These are phyloP conservation scores for Creontiades dilutus DNA, from an alignment of 2,888 invertebrate species.

Conservation along the genomic window DNA sequence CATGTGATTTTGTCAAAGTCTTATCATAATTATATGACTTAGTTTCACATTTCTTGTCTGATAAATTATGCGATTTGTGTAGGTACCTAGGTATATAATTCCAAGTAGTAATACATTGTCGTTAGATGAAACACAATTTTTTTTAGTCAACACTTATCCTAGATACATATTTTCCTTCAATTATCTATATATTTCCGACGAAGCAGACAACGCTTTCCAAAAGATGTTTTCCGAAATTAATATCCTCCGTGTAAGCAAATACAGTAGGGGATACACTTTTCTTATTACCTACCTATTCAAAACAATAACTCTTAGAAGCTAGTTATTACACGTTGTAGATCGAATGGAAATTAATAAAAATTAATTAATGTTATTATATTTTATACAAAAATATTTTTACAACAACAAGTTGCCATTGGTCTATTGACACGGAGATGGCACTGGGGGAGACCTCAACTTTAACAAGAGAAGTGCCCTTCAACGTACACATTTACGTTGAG, in stretches of 20 bases:
- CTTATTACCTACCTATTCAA: background rate
- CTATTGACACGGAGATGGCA: constrained; percentile 42
- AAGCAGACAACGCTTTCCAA: background rate
- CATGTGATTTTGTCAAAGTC: constrained; percentile 61
- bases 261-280: too few relatives aligned
- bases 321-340: constrained; percentile 9
- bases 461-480: background rate
- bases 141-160: constrained; percentile 26
- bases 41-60: constrained; percentile 65
- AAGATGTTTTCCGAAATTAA: background rate
- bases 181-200: background rate
- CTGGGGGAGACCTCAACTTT: constrained; percentile 2
- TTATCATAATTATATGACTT: constrained; percentile 64
- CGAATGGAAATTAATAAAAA: constrained; percentile 39
- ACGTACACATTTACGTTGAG: background rate
- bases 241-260: background rate
- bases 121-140: constrained; percentile 8
- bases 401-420: constrained; percentile 22
- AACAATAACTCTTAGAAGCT: background rate
- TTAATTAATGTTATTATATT: constrained; percentile 37
- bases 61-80: constrained; percentile 26
- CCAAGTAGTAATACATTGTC: background rate
- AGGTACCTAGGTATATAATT: background rate
- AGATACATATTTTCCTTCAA: background rate
- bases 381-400: constrained; percentile 53